Base-by-base conservation (phyloP, 2,797 vertebrate species). In the Setipinna tenuifilis region DNA sequence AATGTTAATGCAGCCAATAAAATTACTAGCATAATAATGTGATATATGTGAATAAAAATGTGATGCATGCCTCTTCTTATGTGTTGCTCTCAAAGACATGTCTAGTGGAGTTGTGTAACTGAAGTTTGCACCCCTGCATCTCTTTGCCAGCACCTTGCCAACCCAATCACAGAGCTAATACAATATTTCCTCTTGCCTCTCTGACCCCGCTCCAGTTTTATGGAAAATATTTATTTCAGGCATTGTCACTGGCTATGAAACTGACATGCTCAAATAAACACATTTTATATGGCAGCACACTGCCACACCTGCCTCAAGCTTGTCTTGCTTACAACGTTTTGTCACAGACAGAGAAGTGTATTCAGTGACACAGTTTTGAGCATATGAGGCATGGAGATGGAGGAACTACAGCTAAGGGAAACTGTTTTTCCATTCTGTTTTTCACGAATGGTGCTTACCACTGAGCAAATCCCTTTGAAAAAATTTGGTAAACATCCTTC, bases 181-280 rank as follows among this genome's bases (percentile, higher is more conserved):
- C 14, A 28, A 35, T 25, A 71, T 31, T 35, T 71, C 11, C 3
- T 4, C 28, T 71, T 35, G 65, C 65, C 25, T 31, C 25, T 71
- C 3, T 75, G 31, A 35, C 31, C 12, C 62, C 6, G 11, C 65
- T 35, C 12, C 65, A 71, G 65, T 71, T 71, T 35, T 31, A 25
- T 16, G 65, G 65, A 71, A 71, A 35, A 71, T 71, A 28, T 78
- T 19, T 41, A 78, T 78, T 78, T 78, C 16, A 78, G 21, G 21
- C 35, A 78, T 35, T 78, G 71, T 21, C 71, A 41, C 71, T 41
- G 35, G 41, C 9, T 19, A 41, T 78, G 31, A 44, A 78, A n/a
- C 71, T 19, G 31, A 44, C 71, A 75, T 41, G 68, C 68, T 75
- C 17, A 44, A 78, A 78, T 78, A 17, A 71, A 31, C 71, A 35